Percentiles rank a stretch among this genome's conserved stretches.
Evolutionary conservation across 2,113 vertebrate genomes (phyloP).

Genomic region (Danio rerio): DNA sequence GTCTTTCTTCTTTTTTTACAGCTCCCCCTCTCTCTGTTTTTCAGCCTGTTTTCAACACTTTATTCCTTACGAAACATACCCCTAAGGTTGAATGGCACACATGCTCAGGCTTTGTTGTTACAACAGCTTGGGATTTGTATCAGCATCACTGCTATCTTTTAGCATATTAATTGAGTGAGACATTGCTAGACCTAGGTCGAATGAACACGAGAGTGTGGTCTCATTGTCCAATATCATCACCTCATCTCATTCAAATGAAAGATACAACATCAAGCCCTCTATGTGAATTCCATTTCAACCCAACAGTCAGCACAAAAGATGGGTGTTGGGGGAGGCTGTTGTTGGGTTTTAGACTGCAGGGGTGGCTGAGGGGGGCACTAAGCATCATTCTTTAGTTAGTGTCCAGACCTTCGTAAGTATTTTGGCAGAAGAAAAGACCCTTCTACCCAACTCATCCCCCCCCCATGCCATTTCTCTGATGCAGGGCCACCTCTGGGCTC

Average conservation of each 20-base stretch:
- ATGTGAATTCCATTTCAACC: constrained; percentile 82
- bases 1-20: constrained; percentile 64
- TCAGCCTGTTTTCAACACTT: constrained; percentile 58
- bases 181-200: constrained; percentile 72
- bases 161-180: constrained; percentile 86
- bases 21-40: constrained; percentile 66
- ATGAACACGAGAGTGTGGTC: constrained; percentile 75
- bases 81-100: constrained; percentile 79
- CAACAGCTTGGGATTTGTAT: constrained; percentile 80
- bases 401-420: constrained; percentile 79
- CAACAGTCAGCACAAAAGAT: constrained; percentile 81
- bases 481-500: constrained; percentile 85
- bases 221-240: constrained; percentile 86
- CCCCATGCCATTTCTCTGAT: constrained; percentile 75
- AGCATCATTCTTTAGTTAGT: constrained; percentile 83
- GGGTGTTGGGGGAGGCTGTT: constrained; percentile 65
- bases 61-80: constrained; percentile 72
- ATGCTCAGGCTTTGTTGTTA: constrained; percentile 77
- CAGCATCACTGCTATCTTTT: constrained; percentile 78
- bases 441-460: constrained; percentile 59
- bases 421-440: constrained; percentile 80
- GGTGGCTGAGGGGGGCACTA: constrained; percentile 70
- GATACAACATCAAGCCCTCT: constrained; percentile 81
- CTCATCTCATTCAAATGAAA: constrained; percentile 85
- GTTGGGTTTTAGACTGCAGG: constrained; percentile 76